Evolutionary conservation across 2,888 invertebrate genomes (phyloP).

Genomic region (Drosophila nr. perissopoda): DNA sequence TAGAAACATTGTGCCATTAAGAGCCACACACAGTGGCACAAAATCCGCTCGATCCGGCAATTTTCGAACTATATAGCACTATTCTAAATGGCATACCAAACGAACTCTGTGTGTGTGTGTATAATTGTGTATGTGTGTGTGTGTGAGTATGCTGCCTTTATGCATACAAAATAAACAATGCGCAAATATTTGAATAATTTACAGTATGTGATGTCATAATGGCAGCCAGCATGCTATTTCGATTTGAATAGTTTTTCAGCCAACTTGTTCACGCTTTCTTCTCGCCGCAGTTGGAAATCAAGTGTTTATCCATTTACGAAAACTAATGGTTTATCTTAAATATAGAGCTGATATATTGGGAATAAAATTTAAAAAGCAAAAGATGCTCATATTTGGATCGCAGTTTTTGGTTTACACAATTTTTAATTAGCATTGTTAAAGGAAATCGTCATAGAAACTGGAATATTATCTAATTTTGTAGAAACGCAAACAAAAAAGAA

Average conservation of each 20-base stretch:
- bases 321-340: constrained; percentile 21
- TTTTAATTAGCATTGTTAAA: constrained; percentile 28
- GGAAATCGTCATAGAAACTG: neutral
- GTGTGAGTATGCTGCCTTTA: constrained; percentile 26
- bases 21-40: constrained; percentile 34
- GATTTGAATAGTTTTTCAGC: constrained; percentile 42
- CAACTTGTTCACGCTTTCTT: constrained; percentile 59
- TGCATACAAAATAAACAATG: constrained; percentile 58
- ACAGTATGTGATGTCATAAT: constrained; percentile 76
- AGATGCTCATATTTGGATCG: constrained; percentile 6
- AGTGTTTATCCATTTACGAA: constrained; percentile 25
- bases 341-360: constrained; percentile 23
- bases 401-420: constrained; percentile 16
- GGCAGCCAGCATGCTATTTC: constrained; percentile 25
- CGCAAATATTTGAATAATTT: constrained; percentile 73
- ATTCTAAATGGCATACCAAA: constrained; percentile 47
- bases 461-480: constrained; percentile 14
- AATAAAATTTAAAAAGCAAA: constrained; percentile 3
- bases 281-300: constrained; percentile 15
- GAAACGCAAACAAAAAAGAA: constrained; percentile 1
- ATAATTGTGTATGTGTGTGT: constrained; percentile 16
- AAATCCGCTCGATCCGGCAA: constrained; percentile 44
- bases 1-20: constrained; percentile 72
- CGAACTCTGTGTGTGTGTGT: constrained; percentile 18
- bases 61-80: constrained; percentile 33